Base-by-base conservation (phyloP, 53 echinoderm and acorn worm species). In the Hippasteria phrygiana region DNA sequence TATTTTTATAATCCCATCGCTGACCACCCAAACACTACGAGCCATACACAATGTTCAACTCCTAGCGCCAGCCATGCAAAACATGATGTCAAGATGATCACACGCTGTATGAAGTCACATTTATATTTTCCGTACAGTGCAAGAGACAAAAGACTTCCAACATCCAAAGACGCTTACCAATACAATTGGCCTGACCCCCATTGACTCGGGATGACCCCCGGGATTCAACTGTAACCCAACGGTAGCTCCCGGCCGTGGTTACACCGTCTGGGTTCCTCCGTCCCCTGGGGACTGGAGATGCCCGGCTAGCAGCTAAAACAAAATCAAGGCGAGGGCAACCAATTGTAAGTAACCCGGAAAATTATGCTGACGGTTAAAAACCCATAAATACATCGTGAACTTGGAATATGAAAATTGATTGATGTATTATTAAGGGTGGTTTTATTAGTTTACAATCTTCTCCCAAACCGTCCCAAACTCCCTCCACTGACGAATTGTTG, bases 321-420 rank as follows among this genome's bases (percentile, higher is more conserved):
- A 24, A 35, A 79, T 26, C 38, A 12, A 59, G 18, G 79, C 76
- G n/a, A 76, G 76, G 50, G 43, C 47, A 33, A 33, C 31, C 51
- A 50, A 76, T 51, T 76, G 53, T 51, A 24, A 18, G 24, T 71
- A 85, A 71, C 85, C 85, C 85, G 85, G 85, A 85, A 85, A 85
- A 85, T 70, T 85, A 36, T 69, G 85, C 85, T 85, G 85, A 85
- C 85, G n/a, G n/a, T n/a, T n/a, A 85, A 85, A 32, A 70, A 85
- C 66, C 54, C 69, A 85, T 85, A 85, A 85, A 85, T 51, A 69
- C 71, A 70, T 85, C 85, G 10, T 39, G 55, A 11, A 24, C 40
- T 50, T 31, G 33, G 50, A 71, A 48, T 51, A 69, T 70, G 16
- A 43, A 70, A 85, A 71, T 55, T 85, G 85, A 85, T 85, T 69